Evolutionary conservation across 1,140 invertebrate species (phyloP), one percentile per base, ranked within the genome.

Genomic region (Procambarus virginalis): DNA sequence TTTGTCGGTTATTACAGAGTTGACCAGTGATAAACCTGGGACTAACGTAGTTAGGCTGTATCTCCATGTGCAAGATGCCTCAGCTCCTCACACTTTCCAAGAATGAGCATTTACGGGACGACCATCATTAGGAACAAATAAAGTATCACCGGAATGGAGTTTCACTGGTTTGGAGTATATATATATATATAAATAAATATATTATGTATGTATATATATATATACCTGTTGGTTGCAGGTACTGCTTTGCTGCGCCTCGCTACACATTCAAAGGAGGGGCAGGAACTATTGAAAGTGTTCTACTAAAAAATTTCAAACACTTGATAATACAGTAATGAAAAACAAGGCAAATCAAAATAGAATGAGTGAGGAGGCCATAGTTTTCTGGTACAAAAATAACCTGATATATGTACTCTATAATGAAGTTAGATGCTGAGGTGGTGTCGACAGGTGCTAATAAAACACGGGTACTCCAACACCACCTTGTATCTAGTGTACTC

Each of bases 301-400:
- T 78, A 89, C 88, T 70, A 73, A 73, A n/a, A 84, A 87, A 46
- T 81, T 87, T 70, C 55, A 89, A 84, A 84, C 73, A 77, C 82
- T 83, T 64, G 70, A 64, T 75, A 84, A 84, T 79, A 89, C 76
- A 58, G 34, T 64, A 84, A 64, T 64, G 14, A 20, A 64, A 64
- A 46, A 79, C 78, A 64, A 86, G 79, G 48, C 76, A 89, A 82
- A 89, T 76, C 51, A 64, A 77, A 89, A 89, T 76, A 89, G 88
- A 89, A 89, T 89, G 88, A 89, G 88, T 89, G 88, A 89, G 88
- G 88, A 89, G 88, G 88, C 88, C 68, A 89, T 84, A 89, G 88
- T 89, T 89, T 89, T 89, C 88, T 89, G 88, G 88, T 89, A 89
- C 88, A 89, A 89, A 89, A 89, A 89, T 89, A 89, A 89, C 88